phyloP scores from a whole-genome alignment of 2,797 vertebrate genomes.

The Acanthis flammea region DNA sequence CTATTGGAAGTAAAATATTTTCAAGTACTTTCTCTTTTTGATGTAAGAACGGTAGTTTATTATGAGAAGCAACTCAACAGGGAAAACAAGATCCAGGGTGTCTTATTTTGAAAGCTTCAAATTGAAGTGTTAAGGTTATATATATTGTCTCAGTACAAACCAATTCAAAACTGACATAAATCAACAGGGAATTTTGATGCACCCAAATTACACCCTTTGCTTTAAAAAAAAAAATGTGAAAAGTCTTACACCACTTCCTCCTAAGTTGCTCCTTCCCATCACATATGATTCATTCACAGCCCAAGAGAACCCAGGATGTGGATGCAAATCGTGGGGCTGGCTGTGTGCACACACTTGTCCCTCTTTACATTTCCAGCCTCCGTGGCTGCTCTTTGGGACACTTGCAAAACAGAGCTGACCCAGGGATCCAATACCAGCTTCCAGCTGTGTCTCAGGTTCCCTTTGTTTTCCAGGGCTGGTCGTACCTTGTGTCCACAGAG shows the following conservation, averaged over 20 bases:
- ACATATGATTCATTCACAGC: not conserved
- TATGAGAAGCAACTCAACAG: not conserved
- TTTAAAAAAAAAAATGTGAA: not conserved
- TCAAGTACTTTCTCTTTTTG: not conserved
- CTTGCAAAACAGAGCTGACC: not conserved
- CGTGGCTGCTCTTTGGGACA: not conserved
- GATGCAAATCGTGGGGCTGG: accelerated
- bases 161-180: not conserved
- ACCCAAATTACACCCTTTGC: not conserved
- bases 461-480: not conserved
- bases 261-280: not conserved
- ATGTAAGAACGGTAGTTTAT: not conserved
- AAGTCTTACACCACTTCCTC: not conserved
- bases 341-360: not conserved
- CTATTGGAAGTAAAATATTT: not conserved
- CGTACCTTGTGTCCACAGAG: not conserved
- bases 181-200: not conserved
- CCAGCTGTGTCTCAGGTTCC: not conserved
- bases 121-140: not conserved
- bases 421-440: not conserved
- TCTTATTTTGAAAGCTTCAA: not conserved
- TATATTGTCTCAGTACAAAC: not conserved
- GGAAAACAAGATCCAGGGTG: not conserved
- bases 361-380: not conserved
- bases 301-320: not conserved